Evolutionary conservation across 2,797 vertebrate genomes (phyloP), one percentile per base, ranked within the genome.

Genomic region (Discoglossus pictus): DNA sequence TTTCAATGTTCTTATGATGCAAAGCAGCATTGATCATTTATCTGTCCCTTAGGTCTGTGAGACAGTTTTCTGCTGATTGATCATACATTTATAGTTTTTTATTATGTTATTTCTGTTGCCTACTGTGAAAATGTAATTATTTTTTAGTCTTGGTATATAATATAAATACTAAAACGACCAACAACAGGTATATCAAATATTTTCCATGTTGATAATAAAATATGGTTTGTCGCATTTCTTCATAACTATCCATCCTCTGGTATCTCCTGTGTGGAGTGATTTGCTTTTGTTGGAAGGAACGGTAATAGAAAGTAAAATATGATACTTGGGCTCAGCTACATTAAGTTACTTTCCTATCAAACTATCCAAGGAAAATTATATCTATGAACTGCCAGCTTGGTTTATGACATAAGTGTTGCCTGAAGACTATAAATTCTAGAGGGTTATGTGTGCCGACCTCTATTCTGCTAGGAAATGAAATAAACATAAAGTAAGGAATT

Each of bases 311-410:
- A 51, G 16, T 25, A 20, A 64, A 52, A 42, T 50, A 38, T 31
- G 50, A 52, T 34, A 16, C 48, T 51, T 51, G 48, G 23, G 16
- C 15, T 38, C 38, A 40, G 24, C 43, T 44, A 43, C 16, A 43
- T 21, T 43, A 43, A 21, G 13, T 63, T 20, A n/a, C 15, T 53
- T 54, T 64, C 12, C 50, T 44, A 40, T 54, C 15, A 21, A 20
- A 23, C 17, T 31, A 9, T 64, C 50, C 61, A 64, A 64, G 61
- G 35, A 53, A 54, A 64, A 64, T 53, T 42, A n/a, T 39, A 64
- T 43, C 24, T 18, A 34, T 23, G 15, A 31, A 16, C 51, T 31
- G 48, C 61, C 48, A 52, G 24, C 24, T 34, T 31, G 6, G 44
- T 47, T 42, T 25, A 52, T 52, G 61, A 64, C 61, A 40, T 42